Percentiles rank a stretch among this genome's conserved stretches.
phyloP scores from a whole-genome alignment of 2,888 invertebrate genomes.

The Trichogramma dendrolimi region DNA sequence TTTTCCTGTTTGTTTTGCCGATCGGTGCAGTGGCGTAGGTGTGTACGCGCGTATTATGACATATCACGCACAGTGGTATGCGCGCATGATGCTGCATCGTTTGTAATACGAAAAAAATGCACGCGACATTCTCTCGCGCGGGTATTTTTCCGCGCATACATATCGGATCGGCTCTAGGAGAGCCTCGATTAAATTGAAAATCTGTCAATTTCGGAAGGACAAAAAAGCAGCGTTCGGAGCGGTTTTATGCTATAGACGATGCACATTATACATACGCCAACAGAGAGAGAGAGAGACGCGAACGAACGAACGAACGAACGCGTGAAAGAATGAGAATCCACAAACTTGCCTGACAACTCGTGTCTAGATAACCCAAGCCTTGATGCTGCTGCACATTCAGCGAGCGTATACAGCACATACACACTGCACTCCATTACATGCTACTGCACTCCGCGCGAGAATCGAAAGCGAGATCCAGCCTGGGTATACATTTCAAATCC shows the following conservation, averaged over 20 bases:
- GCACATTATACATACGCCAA: conserved; percentile 44
- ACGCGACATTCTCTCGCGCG: conserved; percentile 42
- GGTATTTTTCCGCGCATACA: conserved; percentile 43
- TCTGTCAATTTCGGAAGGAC: conserved; percentile 49
- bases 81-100: no score
- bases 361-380: conserved; percentile 26
- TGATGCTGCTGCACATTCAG: background rate
- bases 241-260: conserved; percentile 47
- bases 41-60: conserved; percentile 23
- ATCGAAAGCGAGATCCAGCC: no score
- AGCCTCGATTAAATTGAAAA: conserved; percentile 52
- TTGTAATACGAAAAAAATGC: no score
- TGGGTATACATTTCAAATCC: no score
- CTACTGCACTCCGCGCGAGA: no score
- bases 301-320: conserved; percentile 8
- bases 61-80: conserved; percentile 31
- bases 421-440: no score
- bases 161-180: conserved; percentile 43
- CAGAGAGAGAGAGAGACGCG: background rate
- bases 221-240: conserved; percentile 37
- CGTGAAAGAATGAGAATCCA: conserved; percentile 35
- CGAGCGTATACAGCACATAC: no score
- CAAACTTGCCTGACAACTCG: conserved; percentile 46
- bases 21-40: conserved; percentile 18
- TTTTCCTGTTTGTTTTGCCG: conserved; percentile 22